Evolutionary conservation across 2,888 invertebrate species (phyloP).

Genomic region (Epicampocera succincta): DNA sequence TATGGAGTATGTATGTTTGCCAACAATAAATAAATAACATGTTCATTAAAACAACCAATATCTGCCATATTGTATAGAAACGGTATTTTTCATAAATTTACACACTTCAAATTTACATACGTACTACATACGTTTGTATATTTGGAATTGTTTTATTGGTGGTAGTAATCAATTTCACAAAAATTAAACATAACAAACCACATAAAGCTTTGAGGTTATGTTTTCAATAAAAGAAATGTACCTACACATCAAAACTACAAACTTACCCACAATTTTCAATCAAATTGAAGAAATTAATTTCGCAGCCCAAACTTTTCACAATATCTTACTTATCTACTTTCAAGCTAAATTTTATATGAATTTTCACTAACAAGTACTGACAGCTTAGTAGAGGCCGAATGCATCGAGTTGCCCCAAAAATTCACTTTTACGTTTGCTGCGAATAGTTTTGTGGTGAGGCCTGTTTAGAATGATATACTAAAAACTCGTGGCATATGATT

Average conservation of each 20-base stretch:
- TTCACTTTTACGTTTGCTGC: conserved; percentile 30
- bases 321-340: not conserved
- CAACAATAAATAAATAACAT: not conserved
- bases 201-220: conserved; percentile 52
- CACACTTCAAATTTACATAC: not conserved
- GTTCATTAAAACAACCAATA: not conserved
- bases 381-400: conserved; percentile 25
- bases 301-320: not conserved
- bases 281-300: not conserved
- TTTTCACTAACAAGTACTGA: conserved; percentile 2
- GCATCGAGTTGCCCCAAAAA: conserved; percentile 51
- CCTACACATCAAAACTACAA: not conserved
- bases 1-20: conserved; percentile 3
- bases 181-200: conserved; percentile 46
- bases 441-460: conserved; percentile 23
- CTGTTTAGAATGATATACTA: conserved; percentile 20
- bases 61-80: not conserved
- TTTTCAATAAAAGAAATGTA: not conserved
- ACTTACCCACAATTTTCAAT: conserved; percentile 37
- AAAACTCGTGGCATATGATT: conserved; percentile 63
- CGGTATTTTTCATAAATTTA: conserved; percentile 3
- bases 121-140: no score
- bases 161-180: conserved; percentile 12
- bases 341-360: conserved; percentile 4
- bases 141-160: no score